Evolutionary conservation across 2,888 invertebrate species (phyloP).

Genomic region (Hyposoter dolosus): DNA sequence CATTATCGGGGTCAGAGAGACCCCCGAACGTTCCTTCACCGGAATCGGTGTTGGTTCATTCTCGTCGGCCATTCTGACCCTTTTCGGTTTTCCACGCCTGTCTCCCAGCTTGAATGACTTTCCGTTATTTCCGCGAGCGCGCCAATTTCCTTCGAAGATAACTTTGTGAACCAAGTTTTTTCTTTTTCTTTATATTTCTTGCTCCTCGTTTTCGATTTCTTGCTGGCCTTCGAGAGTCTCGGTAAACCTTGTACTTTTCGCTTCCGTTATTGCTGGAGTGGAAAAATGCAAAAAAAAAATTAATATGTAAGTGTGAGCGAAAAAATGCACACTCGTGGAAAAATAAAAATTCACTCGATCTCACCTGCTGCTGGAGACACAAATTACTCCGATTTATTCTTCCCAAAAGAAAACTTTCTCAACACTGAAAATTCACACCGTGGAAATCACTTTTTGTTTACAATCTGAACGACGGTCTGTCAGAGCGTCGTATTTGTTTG

Average conservation of each 20-base stretch:
- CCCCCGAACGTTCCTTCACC: constrained; percentile 85
- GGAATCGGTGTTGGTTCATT: constrained; percentile 85
- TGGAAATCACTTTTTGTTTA: constrained; percentile 13
- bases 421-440: neutral
- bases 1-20: constrained; percentile 85
- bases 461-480: neutral
- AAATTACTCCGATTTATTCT: neutral
- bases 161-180: neutral
- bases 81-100: constrained; percentile 82
- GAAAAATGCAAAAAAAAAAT: neutral
- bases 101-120: constrained; percentile 84
- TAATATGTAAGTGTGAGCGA: neutral
- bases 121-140: constrained; percentile 27
- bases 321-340: neutral
- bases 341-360: neutral
- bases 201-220: neutral
- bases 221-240: neutral
- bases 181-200: neutral
- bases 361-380: neutral
- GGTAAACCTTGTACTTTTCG: neutral
- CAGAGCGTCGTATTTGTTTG: neutral
- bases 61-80: constrained; percentile 89
- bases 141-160: constrained; percentile 25
- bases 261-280: neutral
- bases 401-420: neutral